phyloP scores from a whole-genome alignment of 1,140 invertebrate genomes.

The Metopolophium dirhodum region DNA sequence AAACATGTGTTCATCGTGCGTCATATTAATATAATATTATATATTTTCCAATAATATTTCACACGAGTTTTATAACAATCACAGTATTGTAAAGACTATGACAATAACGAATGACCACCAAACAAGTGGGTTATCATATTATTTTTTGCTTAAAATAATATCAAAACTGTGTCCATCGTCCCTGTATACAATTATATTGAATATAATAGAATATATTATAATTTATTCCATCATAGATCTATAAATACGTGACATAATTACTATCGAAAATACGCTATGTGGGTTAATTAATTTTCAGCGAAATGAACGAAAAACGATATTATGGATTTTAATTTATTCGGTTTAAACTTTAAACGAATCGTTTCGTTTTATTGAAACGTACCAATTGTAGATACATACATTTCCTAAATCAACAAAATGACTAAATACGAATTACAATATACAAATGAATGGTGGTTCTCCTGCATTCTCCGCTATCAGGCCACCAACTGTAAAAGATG shows the following conservation, averaged over 20 bases:
- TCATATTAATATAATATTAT: no score
- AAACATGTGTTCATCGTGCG: background rate
- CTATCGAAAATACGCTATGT: background rate
- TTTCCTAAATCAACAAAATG: background rate
- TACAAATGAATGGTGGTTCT: background rate
- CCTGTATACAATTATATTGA: background rate
- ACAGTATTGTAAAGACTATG: background rate
- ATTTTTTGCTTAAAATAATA: background rate
- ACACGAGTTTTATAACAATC: background rate
- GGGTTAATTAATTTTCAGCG: background rate
- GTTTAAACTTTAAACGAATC: background rate
- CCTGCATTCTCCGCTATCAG: background rate
- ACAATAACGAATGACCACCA: background rate
- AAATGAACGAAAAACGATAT: background rate
- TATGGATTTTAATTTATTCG: background rate
- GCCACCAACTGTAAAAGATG: background rate
- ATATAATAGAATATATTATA: constrained; percentile 3
- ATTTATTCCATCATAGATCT: background rate
- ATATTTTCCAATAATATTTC: background rate
- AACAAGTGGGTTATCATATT: background rate
- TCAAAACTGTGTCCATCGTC: background rate
- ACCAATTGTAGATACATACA: background rate
- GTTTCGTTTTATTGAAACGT: background rate
- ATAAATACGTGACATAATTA: background rate
- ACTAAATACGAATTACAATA: background rate